Evolutionary conservation across 2,797 vertebrate species (phyloP), one percentile per base, ranked within the genome.

Genomic region (Gorsachius magnificus): DNA sequence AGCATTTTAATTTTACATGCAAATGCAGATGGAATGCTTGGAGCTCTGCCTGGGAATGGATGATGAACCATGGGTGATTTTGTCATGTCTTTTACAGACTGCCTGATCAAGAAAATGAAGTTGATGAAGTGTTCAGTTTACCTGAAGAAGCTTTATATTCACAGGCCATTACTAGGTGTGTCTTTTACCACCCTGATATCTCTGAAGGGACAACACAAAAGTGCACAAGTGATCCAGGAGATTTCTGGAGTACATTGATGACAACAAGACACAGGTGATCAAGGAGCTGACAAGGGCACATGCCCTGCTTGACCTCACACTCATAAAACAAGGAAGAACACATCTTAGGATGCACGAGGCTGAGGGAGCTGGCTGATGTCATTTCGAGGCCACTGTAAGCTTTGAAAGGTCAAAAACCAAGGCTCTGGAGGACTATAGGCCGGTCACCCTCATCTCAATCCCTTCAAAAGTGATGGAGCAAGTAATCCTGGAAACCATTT

Each of bases 151-250:
- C 16, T 7, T 83, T 83, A n/a, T 38, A n/a, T 48, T 83, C 4
- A 1, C 21, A 33, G n/a, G 6, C 4, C 2, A 18, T 72, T 66
- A 41, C 46, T 70, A 24, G 3, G 15, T 3, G 1, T 65, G 22
- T 57, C 10, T 85, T 79, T 68, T 80, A 80, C 11, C n/a, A 57
- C 15, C 3, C 11, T 57, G n/a, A 5, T 57, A 14, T 19, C 26
- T 75, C 45, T 75, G 29, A 31, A 78, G 14, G 38, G 9, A 29
- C 29, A 46, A 51, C 13, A 74, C 9, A 81, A 25, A 6, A 51
- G 16, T 16, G 29, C 13, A 65, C 0, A 56, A 84, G 11, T 0
- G 5, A 69, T 54, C 45, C 51, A 87, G 22, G 22, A 35, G 26
- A 56, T 78, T 75, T 84, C 48, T 87, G 29, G 36, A 71, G 13